Percentiles rank a stretch among this genome's conserved stretches.
Evolutionary conservation across 2,797 vertebrate genomes (phyloP).

Genomic region (Darevskia mixta): DNA sequence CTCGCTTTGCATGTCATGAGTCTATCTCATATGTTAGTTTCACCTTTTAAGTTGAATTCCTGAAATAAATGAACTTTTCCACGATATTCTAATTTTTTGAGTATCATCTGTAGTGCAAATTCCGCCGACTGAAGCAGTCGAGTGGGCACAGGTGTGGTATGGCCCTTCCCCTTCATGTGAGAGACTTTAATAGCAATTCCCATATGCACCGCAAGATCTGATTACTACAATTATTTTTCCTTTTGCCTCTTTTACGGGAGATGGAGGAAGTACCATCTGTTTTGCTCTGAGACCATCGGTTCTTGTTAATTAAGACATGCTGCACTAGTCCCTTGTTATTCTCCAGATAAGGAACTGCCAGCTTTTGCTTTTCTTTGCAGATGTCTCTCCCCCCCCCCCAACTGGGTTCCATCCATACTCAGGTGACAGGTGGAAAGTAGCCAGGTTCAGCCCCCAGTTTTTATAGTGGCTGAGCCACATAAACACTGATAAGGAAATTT

Average conservation of each 20-base stretch:
- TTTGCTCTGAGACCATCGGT: slow-evolving; percentile 84
- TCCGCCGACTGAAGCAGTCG: too few species aligned
- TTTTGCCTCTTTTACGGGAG: slow-evolving; percentile 63
- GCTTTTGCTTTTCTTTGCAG: slow-evolving; percentile 56
- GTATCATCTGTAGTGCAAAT: too few species aligned
- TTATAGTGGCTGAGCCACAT: slow-evolving; percentile 24
- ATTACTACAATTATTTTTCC: slow-evolving; percentile 70
- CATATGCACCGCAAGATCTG: slow-evolving; percentile 61
- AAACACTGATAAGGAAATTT: slow-evolving; percentile 24
- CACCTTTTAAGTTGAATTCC: too few species aligned
- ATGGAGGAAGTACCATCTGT: slow-evolving; percentile 77
- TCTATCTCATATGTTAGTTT: too few species aligned
- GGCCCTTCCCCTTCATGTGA: neutral
- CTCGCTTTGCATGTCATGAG: too few species aligned
- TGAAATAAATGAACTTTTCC: too few species aligned
- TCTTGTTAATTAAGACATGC: slow-evolving; percentile 82
- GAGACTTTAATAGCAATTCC: slow-evolving; percentile 30
- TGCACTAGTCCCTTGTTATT: slow-evolving; percentile 73
- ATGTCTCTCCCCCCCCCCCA: slow-evolving; percentile 59
- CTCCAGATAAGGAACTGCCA: slow-evolving; percentile 55
- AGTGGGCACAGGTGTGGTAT: too few species aligned
- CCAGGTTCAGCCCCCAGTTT: slow-evolving; percentile 54
- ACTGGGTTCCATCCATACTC: slow-evolving; percentile 63
- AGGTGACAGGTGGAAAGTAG: slow-evolving; percentile 72
- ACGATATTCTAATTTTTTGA: too few species aligned